phyloP scores from a whole-genome alignment of 2,797 vertebrate species.

The Jordanella pulchra region DNA sequence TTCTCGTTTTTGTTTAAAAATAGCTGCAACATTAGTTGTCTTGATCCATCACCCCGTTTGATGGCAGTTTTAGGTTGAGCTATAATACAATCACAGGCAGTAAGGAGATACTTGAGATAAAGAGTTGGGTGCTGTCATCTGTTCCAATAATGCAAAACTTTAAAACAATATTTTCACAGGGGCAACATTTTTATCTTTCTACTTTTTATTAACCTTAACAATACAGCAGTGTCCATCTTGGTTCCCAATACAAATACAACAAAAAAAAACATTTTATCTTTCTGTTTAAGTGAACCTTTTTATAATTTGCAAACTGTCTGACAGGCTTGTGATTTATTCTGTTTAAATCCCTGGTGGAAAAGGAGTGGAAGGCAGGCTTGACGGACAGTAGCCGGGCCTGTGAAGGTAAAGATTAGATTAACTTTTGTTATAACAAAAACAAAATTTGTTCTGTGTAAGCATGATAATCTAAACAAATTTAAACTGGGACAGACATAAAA shows the following conservation, averaged over 20 bases:
- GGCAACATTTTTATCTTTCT: too few species aligned
- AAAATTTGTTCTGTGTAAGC: neutral
- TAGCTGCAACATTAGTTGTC: neutral
- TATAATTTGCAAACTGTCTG: neutral
- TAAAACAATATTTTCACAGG: too few species aligned
- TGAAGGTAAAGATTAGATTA: neutral
- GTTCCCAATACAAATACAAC: neutral
- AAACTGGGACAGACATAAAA: neutral
- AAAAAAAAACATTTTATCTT: neutral
- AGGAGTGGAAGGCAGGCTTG: neutral
- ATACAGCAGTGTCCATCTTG: neutral
- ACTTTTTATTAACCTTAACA: too few species aligned
- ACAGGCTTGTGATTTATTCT: neutral
- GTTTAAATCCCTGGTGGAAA: neutral
- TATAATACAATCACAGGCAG: neutral
- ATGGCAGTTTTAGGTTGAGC: neutral
- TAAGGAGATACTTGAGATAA: neutral
- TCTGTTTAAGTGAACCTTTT: neutral
- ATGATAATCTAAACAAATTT: neutral
- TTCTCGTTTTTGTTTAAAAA: too few species aligned
- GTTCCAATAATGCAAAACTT: too few species aligned
- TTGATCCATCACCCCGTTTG: neutral
- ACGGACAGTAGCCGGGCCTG: neutral
- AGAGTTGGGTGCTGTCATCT: neutral
- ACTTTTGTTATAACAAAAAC: neutral